A percentile compares a stretch with the other conserved stretches of the same genome.
Conservation (phyloP, 2,797 vertebrate species). For the Pipistrellus nathusii region DNA sequence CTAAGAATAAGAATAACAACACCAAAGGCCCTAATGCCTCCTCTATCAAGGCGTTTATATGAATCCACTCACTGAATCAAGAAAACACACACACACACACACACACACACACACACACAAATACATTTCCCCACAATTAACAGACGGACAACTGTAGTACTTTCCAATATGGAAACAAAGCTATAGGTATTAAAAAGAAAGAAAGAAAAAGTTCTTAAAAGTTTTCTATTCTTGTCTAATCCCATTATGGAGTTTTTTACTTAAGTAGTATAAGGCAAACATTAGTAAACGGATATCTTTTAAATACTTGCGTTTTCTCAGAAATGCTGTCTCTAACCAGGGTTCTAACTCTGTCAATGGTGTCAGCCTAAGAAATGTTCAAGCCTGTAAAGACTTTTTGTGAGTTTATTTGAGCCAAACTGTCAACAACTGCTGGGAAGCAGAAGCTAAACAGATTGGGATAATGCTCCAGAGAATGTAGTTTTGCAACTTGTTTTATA, state of each 20-base stretch:
- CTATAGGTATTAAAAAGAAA: no score
- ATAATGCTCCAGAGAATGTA: no score
- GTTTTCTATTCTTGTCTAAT: neutral
- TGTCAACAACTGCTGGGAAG: no score
- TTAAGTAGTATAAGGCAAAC: neutral
- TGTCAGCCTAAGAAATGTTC: no score
- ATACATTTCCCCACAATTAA: no score
- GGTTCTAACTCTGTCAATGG: neutral
- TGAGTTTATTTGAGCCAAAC: no score
- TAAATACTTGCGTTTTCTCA: neutral
- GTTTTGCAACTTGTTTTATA: no score
- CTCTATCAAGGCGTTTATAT: neutral
- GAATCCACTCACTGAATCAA: neutral
- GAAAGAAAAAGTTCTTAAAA: neutral
- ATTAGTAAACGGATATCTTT: neutral
- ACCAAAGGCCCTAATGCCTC: neutral
- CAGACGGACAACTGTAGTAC: no score
- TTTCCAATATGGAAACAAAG: no score
- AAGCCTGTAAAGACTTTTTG: no score
- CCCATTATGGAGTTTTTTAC: neutral
- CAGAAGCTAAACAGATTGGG: no score
- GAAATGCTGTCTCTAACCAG: neutral
- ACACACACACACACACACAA: no score
- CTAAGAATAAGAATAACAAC: neutral
- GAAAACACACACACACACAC: neutral